A percentile compares a stretch with the other conserved stretches of the same genome.
Evolutionary conservation across 1,140 invertebrate genomes (phyloP).

Genomic region (Drosophila lacertosa): DNA sequence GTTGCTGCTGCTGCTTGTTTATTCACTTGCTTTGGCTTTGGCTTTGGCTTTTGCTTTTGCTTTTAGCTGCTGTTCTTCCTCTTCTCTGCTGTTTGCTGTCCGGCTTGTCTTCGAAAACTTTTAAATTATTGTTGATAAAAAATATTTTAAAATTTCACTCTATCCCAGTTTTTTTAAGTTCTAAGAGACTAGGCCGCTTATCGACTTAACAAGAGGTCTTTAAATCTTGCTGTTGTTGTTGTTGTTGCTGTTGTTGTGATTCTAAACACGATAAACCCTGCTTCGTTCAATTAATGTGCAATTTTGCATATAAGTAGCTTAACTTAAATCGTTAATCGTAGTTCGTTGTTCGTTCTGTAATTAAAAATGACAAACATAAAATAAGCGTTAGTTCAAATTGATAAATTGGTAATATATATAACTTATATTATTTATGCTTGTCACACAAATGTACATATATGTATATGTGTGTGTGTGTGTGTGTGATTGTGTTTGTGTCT

Average conservation of each 20-base stretch:
- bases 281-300: conserved; percentile 56
- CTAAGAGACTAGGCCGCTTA: conserved; percentile 47
- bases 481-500: too few species aligned
- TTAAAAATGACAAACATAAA: conserved; percentile 50
- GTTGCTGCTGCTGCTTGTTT: conserved; percentile 19
- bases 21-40: conserved; percentile 4
- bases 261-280: conserved; percentile 61
- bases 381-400: conserved; percentile 19
- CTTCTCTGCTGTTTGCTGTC: conserved; percentile 19
- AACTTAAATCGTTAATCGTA: conserved; percentile 76
- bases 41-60: conserved; percentile 18
- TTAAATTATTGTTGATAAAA: conserved; percentile 79
- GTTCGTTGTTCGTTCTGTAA: conserved; percentile 79
- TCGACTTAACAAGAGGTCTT: conserved; percentile 44
- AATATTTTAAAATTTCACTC: conserved; percentile 64
- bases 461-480: conserved; percentile 1
- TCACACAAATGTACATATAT: conserved; percentile 9
- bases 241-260: conserved; percentile 28
- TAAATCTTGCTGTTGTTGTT: conserved; percentile 23
- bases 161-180: neutral
- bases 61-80: conserved; percentile 20
- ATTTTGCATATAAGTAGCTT: conserved; percentile 51
- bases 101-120: conserved; percentile 66
- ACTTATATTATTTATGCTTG: conserved; percentile 34
- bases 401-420: conserved; percentile 24